Conservation (phyloP, 2,113 vertebrate species). For the Elgaria multicarinata region DNA sequence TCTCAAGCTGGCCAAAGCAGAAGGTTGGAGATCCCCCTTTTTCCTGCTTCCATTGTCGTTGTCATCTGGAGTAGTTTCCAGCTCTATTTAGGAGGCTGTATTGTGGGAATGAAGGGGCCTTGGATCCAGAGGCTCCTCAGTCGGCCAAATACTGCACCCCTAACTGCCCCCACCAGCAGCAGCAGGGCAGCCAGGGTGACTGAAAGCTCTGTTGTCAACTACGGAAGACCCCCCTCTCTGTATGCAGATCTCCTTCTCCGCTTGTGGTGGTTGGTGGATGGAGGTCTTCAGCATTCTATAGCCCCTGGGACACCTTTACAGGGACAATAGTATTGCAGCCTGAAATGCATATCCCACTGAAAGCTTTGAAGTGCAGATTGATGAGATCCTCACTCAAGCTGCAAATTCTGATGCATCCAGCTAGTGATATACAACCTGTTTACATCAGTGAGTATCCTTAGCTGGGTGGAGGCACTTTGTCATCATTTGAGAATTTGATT, state of each 20-base stretch:
- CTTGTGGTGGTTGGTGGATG: no score
- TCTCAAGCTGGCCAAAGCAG: not conserved
- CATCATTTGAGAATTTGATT: not conserved
- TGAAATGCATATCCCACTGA: not conserved
- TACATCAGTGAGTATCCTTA: not conserved
- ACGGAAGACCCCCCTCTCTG: not conserved
- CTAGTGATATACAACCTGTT: not conserved
- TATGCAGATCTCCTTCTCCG: no score
- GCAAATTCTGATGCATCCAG: not conserved
- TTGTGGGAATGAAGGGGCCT: not conserved
- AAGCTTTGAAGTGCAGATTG: not conserved
- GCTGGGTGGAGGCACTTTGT: not conserved
- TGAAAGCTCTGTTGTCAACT: not conserved
- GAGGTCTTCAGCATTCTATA: not conserved
- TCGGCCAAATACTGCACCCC: not conserved
- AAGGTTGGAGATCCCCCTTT: not conserved
- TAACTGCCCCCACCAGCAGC: not conserved
- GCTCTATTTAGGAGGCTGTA: not conserved
- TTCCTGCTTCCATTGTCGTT: not conserved
- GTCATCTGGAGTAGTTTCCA: not conserved
- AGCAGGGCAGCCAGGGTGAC: not conserved
- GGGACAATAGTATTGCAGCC: no score
- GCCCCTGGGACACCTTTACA: no score
- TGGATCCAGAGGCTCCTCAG: not conserved
- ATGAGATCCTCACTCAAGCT: not conserved